A percentile compares a stretch with the other conserved stretches of the same genome.
phyloP scores from a whole-genome alignment of 2,113 vertebrate genomes.

The Nerophis ophidion region DNA sequence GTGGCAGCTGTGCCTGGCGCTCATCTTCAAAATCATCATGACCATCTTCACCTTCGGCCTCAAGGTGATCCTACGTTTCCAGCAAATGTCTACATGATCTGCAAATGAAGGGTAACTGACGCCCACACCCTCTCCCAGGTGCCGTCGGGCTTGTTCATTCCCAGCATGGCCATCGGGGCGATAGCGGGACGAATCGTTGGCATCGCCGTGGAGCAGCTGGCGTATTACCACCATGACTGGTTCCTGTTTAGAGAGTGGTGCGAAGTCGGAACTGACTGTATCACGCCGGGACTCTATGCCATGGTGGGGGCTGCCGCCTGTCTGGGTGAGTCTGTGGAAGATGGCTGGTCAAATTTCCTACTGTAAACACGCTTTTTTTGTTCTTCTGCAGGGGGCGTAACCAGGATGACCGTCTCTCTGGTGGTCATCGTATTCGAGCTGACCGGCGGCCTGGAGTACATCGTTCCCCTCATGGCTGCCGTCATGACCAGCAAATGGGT shows the following conservation, averaged over 20 bases:
- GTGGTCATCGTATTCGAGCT: constrained; percentile 98
- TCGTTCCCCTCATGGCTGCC: constrained; percentile 97
- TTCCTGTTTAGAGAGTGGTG: constrained; percentile 98
- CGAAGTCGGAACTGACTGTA: constrained; percentile 94
- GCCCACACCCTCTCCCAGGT: constrained; percentile 68
- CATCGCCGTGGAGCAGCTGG: constrained; percentile 94
- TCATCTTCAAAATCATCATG: constrained; percentile 98
- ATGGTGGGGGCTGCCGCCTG: constrained; percentile 98
- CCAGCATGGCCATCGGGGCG: constrained; percentile 97
- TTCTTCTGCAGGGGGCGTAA: constrained; percentile 83
- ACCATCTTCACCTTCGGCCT: constrained; percentile 98
- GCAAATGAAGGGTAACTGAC: too few relatives aligned
- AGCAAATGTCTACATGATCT: background rate
- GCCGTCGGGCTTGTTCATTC: constrained; percentile 93
- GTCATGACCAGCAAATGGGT: constrained; percentile 99
- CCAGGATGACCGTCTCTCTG: constrained; percentile 96
- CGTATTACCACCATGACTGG: constrained; percentile 96
- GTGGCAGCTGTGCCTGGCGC: constrained; percentile 94
- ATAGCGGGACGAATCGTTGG: constrained; percentile 96
- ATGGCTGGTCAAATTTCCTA: too few relatives aligned
- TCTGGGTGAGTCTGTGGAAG: constrained; percentile 76
- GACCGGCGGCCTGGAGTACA: constrained; percentile 95
- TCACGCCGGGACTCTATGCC: constrained; percentile 96
- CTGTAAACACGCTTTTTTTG: background rate
- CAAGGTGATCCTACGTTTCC: constrained; percentile 76